Evolutionary conservation across 2,888 invertebrate species (phyloP).

Genomic region (Archips crataeganus): DNA sequence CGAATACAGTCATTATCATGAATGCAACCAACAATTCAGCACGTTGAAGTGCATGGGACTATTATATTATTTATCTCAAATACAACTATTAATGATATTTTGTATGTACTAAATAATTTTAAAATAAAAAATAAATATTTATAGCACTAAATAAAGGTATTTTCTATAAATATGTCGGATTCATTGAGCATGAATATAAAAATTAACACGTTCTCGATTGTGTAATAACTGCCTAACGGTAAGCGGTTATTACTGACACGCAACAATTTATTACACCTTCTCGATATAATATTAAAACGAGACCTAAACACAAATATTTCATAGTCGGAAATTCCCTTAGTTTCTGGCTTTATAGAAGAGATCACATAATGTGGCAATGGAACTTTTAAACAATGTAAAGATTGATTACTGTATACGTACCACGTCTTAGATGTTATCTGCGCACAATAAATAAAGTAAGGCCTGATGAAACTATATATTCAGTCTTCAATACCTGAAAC

Average conservation of each 20-base stretch:
- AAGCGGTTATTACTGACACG: constrained; percentile 18
- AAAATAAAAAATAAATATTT: constrained; percentile 6
- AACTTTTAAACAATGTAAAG: neutral
- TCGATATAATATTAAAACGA: constrained; percentile 23
- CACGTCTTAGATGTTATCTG: constrained; percentile 30
- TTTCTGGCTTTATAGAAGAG: neutral
- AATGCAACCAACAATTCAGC: too few relatives aligned
- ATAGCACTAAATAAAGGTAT: constrained; percentile 8
- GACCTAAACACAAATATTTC: constrained; percentile 7
- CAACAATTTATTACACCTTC: constrained; percentile 15
- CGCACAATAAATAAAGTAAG: constrained; percentile 42
- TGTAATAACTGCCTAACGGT: constrained; percentile 29
- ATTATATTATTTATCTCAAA: too few relatives aligned
- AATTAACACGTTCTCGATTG: constrained; percentile 23
- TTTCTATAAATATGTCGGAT: constrained; percentile 13
- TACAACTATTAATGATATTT: neutral
- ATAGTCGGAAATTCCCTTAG: neutral
- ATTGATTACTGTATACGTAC: constrained; percentile 39
- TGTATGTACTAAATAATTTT: neutral
- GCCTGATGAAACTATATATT: constrained; percentile 45
- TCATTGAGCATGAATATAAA: constrained; percentile 32
- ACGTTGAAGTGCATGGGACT: too few relatives aligned
- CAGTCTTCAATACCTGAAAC: constrained; percentile 60
- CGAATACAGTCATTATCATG: too few relatives aligned
- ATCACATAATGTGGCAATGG: neutral